Percentiles rank a stretch among this genome's conserved stretches.
phyloP scores from a whole-genome alignment of 2,797 vertebrate species.

The Eulemur mongoz region DNA sequence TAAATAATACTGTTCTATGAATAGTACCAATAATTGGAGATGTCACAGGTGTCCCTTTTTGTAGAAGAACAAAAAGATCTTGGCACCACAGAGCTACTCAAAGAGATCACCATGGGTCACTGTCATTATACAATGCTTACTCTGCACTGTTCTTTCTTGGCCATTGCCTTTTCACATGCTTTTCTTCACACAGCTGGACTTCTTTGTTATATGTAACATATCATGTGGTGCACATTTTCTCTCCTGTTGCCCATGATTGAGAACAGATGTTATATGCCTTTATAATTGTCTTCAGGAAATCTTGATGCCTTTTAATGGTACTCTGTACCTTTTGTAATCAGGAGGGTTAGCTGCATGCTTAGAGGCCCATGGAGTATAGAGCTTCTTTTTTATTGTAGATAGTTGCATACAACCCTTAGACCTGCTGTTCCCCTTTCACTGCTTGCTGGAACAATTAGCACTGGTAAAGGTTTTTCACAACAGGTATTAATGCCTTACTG shows the following conservation, averaged over 20 bases:
- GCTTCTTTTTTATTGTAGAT: constrained; percentile 46
- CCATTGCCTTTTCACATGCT: neutral
- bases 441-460: constrained; percentile 67
- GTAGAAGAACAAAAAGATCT: constrained; percentile 30
- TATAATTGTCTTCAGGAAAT: constrained; percentile 70
- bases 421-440: constrained; percentile 63
- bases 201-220: constrained; percentile 40
- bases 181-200: constrained; percentile 42
- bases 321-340: constrained; percentile 52
- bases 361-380: constrained; percentile 24
- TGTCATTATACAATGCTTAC: constrained; percentile 1
- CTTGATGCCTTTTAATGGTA: constrained; percentile 55
- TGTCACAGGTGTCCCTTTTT: constrained; percentile 29
- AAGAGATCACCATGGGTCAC: constrained; percentile 12
- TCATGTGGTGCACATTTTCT: constrained; percentile 56
- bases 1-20: constrained; percentile 23
- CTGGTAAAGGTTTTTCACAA: constrained; percentile 66
- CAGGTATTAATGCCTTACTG: constrained; percentile 72
- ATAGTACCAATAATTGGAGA: constrained; percentile 3
- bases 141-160: neutral
- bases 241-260: constrained; percentile 66
- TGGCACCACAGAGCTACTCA: neutral
- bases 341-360: constrained; percentile 50
- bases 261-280: constrained; percentile 70
- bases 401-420: neutral